A percentile compares a stretch with the other conserved stretches of the same genome.
phyloP scores from a whole-genome alignment of 2,888 invertebrate species.

The Panorpa germanica region DNA sequence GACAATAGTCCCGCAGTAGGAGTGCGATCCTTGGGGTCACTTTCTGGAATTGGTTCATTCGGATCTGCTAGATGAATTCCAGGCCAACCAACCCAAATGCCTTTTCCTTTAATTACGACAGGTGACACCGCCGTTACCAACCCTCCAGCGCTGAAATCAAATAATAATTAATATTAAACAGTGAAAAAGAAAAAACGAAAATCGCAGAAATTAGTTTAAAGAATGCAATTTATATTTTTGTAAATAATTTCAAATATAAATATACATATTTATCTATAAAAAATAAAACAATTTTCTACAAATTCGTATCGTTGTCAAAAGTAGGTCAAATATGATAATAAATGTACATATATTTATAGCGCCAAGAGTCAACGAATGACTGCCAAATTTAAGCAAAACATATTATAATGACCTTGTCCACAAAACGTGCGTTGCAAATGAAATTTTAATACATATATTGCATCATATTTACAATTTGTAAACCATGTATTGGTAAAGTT shows the following conservation, averaged over 20 bases:
- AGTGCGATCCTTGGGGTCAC: slow-evolving; percentile 67
- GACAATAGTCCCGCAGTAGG: slow-evolving; percentile 75
- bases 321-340: no score
- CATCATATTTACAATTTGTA: no score
- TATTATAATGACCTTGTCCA: no score
- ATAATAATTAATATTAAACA: slow-evolving; percentile 6
- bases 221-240: slow-evolving; percentile 12
- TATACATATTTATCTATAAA: background rate
- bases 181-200: slow-evolving; percentile 6
- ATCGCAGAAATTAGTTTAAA: slow-evolving; percentile 7
- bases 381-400: no score
- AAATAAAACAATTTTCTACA: background rate
- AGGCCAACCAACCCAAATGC: slow-evolving; percentile 86
- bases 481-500: no score
- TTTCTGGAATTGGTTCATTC: slow-evolving; percentile 66
- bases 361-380: no score
- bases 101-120: slow-evolving; percentile 66
- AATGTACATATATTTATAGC: no score
- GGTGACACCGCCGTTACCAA: slow-evolving; percentile 82
- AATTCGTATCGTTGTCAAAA: no score
- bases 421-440: no score
- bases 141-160: slow-evolving; percentile 58
- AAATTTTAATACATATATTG: no score
- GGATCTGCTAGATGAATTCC: slow-evolving; percentile 65
- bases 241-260: slow-evolving; percentile 2